Evolutionary conservation across 2,888 invertebrate species (phyloP).

Genomic region (Diadromus collaris): DNA sequence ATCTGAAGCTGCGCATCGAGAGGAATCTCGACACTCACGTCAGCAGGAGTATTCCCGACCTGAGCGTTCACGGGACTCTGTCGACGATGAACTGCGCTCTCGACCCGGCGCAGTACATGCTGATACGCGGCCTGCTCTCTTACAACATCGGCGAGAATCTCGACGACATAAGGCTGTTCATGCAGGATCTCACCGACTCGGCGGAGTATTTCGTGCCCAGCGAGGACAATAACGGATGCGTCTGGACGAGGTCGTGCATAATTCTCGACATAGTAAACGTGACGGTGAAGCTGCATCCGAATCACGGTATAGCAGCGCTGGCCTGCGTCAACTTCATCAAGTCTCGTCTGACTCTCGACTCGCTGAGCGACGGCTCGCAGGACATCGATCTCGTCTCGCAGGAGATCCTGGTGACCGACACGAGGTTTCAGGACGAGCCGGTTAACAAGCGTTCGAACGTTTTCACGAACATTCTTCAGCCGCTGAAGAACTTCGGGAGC

Average conservation of each 20-base stretch:
- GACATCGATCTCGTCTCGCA: constrained; percentile 96
- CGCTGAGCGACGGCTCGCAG: constrained; percentile 93
- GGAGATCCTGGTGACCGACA: constrained; percentile 92
- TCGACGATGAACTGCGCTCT: constrained; percentile 92
- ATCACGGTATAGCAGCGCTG: constrained; percentile 83
- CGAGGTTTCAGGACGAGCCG: constrained; percentile 85
- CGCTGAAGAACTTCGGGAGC: constrained; percentile 82
- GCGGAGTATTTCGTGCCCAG: constrained; percentile 64
- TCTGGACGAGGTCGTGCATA: constrained; percentile 91
- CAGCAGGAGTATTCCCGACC: constrained; percentile 84
- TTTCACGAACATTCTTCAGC: constrained; percentile 93
- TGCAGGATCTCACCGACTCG: constrained; percentile 71
- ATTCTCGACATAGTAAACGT: constrained; percentile 94
- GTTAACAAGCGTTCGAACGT: constrained; percentile 90
- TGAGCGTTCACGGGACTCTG: constrained; percentile 91
- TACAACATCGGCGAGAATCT: constrained; percentile 95
- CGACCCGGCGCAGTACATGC: constrained; percentile 92
- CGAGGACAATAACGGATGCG: constrained; percentile 76
- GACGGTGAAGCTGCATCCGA: constrained; percentile 86
- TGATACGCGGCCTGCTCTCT: constrained; percentile 92
- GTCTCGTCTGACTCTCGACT: constrained; percentile 92
- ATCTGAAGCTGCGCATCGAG: constrained; percentile 90
- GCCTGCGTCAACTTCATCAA: constrained; percentile 96
- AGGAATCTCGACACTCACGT: constrained; percentile 87
- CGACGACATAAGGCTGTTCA: constrained; percentile 82